Evolutionary conservation across 1,140 invertebrate species (phyloP), one percentile per base, ranked within the genome.

Genomic region (Drosophila lacertosa): DNA sequence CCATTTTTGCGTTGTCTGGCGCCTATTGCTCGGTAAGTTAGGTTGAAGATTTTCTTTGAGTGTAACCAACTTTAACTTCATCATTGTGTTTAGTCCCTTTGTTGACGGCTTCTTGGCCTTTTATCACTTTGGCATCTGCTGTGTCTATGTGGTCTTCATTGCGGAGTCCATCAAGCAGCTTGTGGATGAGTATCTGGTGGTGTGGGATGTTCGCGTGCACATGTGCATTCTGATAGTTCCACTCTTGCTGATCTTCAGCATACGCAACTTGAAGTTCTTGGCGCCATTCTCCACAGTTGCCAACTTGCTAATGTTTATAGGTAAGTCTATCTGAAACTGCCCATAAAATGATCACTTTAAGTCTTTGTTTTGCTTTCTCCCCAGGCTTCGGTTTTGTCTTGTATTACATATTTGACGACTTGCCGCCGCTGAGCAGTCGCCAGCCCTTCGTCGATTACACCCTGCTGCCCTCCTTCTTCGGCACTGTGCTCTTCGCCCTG

Each of bases 51-150:
- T 4, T 4, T 22, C 20, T 4, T 4, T 22, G 20, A 22, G 20
- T 22, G 20, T 22, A 22, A 4, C 20, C 4, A 2, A 22, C 20
- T n/a, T n/a, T n/a, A n/a, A 4, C 20, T 4, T 22, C 20, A 22
- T 22, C 6, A 2, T 24, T 33, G 3, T 20, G 86, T 24, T 1
- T 62, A 94, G 93, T 18, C 79, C 92, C 13, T 91, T 94, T 35
- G 93, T 95, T 5, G 95, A 95, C 74, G 84, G 93, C 1, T 96
- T 96, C 82, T 92, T 98, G 54, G 94, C 96, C n/a, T 93, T 97
- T 37, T 97, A 96, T 69, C 97, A 98, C 91, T 93, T 97, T 59
- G 97, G 97, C 33, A 97, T 98, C 86, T 97, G 97, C 89, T 97
- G 96, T 80, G 96, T 97, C 2, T 98, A 98, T 92, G 95, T 97